These are phyloP conservation scores for Zenarchopterus dispar DNA, from an alignment of 2,797 vertebrate genomes.

Conservation along the genomic window DNA sequence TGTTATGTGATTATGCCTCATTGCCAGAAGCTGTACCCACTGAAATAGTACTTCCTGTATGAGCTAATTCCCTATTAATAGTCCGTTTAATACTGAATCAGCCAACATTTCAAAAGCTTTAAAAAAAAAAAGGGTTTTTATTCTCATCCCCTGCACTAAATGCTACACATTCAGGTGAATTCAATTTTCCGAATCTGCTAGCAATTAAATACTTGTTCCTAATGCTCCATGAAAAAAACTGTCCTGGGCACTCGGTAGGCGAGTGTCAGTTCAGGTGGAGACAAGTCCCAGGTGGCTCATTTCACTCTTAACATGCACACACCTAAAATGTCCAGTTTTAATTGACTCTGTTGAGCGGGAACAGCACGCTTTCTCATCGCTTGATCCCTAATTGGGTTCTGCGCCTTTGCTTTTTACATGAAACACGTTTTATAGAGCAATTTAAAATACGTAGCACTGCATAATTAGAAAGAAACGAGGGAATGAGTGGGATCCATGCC, in stretches of 20 bases:
- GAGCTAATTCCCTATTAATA: neutral
- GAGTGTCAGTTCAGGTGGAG: slow-evolving; percentile 66
- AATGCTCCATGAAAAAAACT: slow-evolving; percentile 67
- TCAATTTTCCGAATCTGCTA: slow-evolving; percentile 71
- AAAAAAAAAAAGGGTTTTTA: slow-evolving; percentile 38
- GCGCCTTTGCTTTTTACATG: slow-evolving; percentile 74
- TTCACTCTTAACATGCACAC: slow-evolving; percentile 40
- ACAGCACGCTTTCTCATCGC: slow-evolving; percentile 73
- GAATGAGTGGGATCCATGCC: slow-evolving; percentile 59
- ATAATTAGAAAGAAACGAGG: slow-evolving; percentile 72
- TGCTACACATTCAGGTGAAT: slow-evolving; percentile 52
- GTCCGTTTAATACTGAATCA: slow-evolving; percentile 1
- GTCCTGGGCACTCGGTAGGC: slow-evolving; percentile 33
- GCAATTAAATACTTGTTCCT: slow-evolving; percentile 69
- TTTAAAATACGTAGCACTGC: slow-evolving; percentile 65
- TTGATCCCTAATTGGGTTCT: slow-evolving; percentile 77
- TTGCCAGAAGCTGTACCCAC: too few species aligned
- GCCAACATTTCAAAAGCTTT: slow-evolving; percentile 1
- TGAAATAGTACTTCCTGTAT: neutral
- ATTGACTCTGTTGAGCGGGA: slow-evolving; percentile 77
- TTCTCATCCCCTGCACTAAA: slow-evolving; percentile 47
- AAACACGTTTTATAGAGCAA: slow-evolving; percentile 77
- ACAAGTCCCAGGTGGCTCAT: slow-evolving; percentile 68
- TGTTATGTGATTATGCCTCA: too few species aligned
- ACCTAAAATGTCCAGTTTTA: slow-evolving; percentile 58